A percentile compares a stretch with the other conserved stretches of the same genome.
Conservation (phyloP, 2,888 invertebrate species). For the Alviniconcha strummeri region DNA sequence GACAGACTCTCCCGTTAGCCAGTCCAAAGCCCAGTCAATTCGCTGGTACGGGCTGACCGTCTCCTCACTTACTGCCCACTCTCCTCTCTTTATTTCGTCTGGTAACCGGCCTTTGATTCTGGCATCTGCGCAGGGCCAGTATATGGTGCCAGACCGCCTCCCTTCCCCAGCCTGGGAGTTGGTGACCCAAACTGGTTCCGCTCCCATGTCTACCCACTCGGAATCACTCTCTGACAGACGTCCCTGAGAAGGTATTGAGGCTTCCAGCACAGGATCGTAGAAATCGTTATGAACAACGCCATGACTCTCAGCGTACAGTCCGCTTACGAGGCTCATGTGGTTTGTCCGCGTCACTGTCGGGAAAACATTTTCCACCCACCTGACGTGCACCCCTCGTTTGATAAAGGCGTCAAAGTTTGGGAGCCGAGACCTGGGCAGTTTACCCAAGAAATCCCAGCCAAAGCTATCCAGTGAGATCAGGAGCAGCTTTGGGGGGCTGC, state of each 20-base stretch:
- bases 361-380: conserved; percentile 72
- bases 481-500: conserved; percentile 44
- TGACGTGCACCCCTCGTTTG: conserved; percentile 77
- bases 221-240: conserved; percentile 66
- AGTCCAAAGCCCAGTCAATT: conserved; percentile 56
- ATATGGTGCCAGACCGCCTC: conserved; percentile 80
- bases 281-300: conserved; percentile 81
- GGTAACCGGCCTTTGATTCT: conserved; percentile 73
- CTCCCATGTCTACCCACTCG: conserved; percentile 73
- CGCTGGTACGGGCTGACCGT: conserved; percentile 55
- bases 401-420: conserved; percentile 78
- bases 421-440: conserved; percentile 72
- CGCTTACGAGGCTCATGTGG: conserved; percentile 81
- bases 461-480: conserved; percentile 78
- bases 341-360: conserved; percentile 83
- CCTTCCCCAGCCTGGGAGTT: conserved; percentile 77
- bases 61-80: conserved; percentile 68
- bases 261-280: conserved; percentile 75
- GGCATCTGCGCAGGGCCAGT: conserved; percentile 82
- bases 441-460: conserved; percentile 80
- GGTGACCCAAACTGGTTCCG: conserved; percentile 68
- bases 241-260: conserved; percentile 42
- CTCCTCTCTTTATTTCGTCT: conserved; percentile 44
- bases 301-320: conserved; percentile 79
- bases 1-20: conserved; percentile 60